Base-by-base conservation (phyloP, 1,140 invertebrate genomes). In the Plodia interpunctella region DNA sequence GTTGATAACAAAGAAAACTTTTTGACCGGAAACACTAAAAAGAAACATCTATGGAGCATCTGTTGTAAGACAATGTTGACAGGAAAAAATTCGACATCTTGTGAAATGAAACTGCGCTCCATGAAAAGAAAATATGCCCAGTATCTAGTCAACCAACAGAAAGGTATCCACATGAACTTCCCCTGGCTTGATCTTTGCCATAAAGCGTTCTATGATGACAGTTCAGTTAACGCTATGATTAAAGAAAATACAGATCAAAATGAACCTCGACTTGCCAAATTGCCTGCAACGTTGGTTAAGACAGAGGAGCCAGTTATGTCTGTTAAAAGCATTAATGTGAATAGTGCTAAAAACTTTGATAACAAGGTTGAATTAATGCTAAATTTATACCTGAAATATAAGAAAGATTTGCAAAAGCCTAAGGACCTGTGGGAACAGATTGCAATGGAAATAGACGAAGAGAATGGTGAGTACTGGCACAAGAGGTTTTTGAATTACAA, bases 401-500 rank as follows among this genome's bases (percentile, higher is more conserved):
- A 83, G 53, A 73, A 72, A 49, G 71, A 63, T 11, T 74, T 75
- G 49, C 68, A 74, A 32, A 76, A 62, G 61, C 63, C 63, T 9
- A 66, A 65, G 21, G 66, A 62, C 35, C 51, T 89, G 10, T 89
- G 87, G 87, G 78, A 85, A 9, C 72, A 67, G 6, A 87, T 89
- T 56, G 79, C 81, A 13, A 49, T 73, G 25, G 78, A 87, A 60
- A 55, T 89, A 50, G 83, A 80, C 0, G 69, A 77, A 57, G 74
- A 84, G 32, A 72, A 81, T 57, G 70, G 68, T 11, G 80, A 83
- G 6, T 87, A 85, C 63, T 89, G 83, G 87, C 78, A 87, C n/a
- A 87, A 76, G 66, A 68, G 84, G 8, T 89, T 87, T 35, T 63
- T 85, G 9, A 89, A 89, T 66, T 85, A 66, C 54, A 89, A 87